Evolutionary conservation across 2,797 vertebrate species (phyloP), one percentile per base, ranked within the genome.

Genomic region (Buceros bicornis): DNA sequence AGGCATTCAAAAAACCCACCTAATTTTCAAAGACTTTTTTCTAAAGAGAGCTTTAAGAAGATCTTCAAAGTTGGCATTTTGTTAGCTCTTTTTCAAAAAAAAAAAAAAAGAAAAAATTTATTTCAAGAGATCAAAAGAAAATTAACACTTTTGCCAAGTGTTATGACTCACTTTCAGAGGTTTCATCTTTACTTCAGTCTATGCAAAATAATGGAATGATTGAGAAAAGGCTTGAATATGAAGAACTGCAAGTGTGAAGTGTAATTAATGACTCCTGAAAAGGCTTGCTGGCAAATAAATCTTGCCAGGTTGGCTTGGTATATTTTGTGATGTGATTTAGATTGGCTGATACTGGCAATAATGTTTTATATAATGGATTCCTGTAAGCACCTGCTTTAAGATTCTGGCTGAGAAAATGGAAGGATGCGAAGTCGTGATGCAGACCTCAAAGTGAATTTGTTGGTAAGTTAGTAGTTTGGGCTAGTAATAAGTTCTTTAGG

Each of bases 321-420:
- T 82, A 42, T 69, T 76, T 84, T 93, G 90, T 95, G 24, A 74
- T 81, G 45, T 26, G 31, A 48, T 93, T 86, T 89, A 76, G 50
- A 53, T 61, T 81, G 65, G 25, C 37, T 84, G 22, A 72, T 66
- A 33, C 16, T 64, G 18, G 13, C 35, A 47, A 11, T 47, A 7
- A 5, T 78, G 53, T 53, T 91, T 74, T 76, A 33, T 62, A n/a
- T 33, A 51, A 31, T 25, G 48, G 19, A 77, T 47, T 64, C 17
- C 25, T 45, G 14, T 58, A 66, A 77, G 40, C 20, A 70, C 4
- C 65, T 60, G 5, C 65, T 86, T 45, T 48, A 47, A 74, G 26
- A 35, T 82, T 76, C 82, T 40, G 11, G 4, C 21, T 76, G 47
- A 89, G 60, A 78, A 83, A 73, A 51, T 6, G 2, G 19, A 45